phyloP scores from a whole-genome alignment of 2,797 vertebrate species.

The Lithobates pipiens region DNA sequence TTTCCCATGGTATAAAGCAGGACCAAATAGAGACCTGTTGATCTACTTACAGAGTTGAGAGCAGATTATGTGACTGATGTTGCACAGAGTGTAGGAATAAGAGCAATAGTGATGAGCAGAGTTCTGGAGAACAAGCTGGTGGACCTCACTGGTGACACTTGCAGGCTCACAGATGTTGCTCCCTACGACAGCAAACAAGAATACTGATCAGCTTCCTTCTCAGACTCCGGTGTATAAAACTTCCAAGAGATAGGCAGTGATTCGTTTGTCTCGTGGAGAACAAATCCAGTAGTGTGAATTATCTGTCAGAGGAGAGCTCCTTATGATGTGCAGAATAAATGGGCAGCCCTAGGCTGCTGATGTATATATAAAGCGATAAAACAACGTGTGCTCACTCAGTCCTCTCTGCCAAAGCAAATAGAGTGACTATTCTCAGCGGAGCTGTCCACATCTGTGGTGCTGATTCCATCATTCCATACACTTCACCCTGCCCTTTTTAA shows the following conservation, averaged over 20 bases:
- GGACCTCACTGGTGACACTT: neutral
- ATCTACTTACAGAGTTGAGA: conserved; percentile 37
- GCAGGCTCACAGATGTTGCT: neutral
- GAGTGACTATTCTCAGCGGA: neutral
- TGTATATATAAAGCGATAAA: neutral
- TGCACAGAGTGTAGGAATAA: neutral
- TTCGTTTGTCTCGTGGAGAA: neutral
- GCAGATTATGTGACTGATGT: neutral
- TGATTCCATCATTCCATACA: conserved; percentile 3
- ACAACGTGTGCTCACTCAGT: neutral
- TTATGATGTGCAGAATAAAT: conserved; percentile 1
- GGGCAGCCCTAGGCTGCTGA: conserved; percentile 21
- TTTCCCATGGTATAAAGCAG: neutral
- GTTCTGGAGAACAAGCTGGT: neutral
- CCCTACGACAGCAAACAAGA: neutral
- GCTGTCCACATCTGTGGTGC: conserved; percentile 36
- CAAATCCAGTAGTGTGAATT: conserved; percentile 8
- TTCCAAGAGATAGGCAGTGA: neutral
- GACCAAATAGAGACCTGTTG: conserved; percentile 34
- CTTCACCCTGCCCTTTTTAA: neutral
- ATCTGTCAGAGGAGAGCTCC: neutral
- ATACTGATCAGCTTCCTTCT: neutral
- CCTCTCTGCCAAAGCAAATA: neutral
- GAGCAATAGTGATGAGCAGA: neutral
- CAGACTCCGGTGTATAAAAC: neutral